phyloP scores from a whole-genome alignment of 2,113 vertebrate genomes.

The mouse (Mus musculus) region GRCm39 chr2:165733501-165734000 shows the following conservation, averaged over 20 bases:
- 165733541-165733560: background rate
- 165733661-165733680: background rate
- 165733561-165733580: background rate
- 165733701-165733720: background rate
- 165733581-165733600: background rate
- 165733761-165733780: background rate
- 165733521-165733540: background rate
- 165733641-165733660: background rate
- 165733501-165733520: background rate
- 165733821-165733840: background rate
- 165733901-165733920: too few relatives aligned
- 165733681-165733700: background rate
- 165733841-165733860: too few relatives aligned
- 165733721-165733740: background rate
- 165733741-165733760: background rate
- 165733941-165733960: too few relatives aligned
- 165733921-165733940: too few relatives aligned
- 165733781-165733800: background rate
- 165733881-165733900: too few relatives aligned
- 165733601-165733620: background rate
- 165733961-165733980: too few relatives aligned
- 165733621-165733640: background rate
- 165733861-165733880: too few relatives aligned
- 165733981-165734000: too few relatives aligned
- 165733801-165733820: background rate